Conservation (phyloP, 2,113 vertebrate genomes). For the Mustelus asterias region DNA sequence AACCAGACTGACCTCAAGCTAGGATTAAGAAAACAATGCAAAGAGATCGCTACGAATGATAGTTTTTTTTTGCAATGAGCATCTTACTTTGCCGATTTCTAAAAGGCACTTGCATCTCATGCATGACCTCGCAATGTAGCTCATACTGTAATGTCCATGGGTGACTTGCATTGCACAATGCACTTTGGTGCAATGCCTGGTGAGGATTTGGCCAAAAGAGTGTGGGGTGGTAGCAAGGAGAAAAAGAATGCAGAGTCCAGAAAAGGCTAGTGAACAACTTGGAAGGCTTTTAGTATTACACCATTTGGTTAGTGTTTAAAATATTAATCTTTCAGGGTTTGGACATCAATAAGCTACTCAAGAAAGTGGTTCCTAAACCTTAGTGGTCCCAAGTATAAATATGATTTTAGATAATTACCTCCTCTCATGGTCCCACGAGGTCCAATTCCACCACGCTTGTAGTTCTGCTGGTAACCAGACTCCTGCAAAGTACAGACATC, state of each 20-base stretch:
- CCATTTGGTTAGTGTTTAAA: not conserved
- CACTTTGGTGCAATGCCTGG: not conserved
- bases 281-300: not conserved
- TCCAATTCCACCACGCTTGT: slow-evolving; percentile 61
- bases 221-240: not conserved
- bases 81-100: not conserved
- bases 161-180: not conserved
- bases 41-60: not conserved
- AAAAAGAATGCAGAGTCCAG: not conserved
- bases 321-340: not conserved
- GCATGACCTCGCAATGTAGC: not conserved
- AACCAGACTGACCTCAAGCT: not conserved
- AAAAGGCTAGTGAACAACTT: not conserved
- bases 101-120: not conserved
- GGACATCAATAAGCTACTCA: not conserved
- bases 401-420: slow-evolving; percentile 56
- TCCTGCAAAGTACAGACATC: slow-evolving; percentile 60
- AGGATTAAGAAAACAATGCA: not conserved
- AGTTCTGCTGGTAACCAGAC: slow-evolving; percentile 68
- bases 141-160: not conserved
- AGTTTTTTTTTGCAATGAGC: not conserved
- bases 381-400: not conserved
- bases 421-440: slow-evolving; percentile 60
- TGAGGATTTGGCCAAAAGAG: not conserved
- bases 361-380: not conserved